phyloP scores from a whole-genome alignment of 2,113 vertebrate species.

The Nettapus auritus region DNA sequence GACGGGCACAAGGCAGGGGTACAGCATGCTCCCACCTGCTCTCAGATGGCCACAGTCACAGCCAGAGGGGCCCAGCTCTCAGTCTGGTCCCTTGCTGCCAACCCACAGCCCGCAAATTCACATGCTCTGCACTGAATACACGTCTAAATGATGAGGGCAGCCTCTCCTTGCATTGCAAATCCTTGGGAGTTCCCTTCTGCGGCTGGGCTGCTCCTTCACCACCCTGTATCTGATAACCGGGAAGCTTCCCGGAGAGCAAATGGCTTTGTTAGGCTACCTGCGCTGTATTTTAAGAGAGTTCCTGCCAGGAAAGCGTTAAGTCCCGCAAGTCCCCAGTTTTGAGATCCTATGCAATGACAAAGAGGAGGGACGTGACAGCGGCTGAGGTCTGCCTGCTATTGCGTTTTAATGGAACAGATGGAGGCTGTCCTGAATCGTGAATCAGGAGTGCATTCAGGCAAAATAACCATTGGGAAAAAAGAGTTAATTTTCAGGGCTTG shows the following conservation, averaged over 20 bases:
- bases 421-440: slow-evolving; percentile 21
- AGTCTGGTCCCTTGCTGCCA: not conserved
- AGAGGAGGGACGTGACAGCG: not conserved
- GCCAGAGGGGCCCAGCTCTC: not conserved
- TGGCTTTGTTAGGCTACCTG: not conserved
- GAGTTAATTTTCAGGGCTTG: slow-evolving; percentile 17
- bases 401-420: not conserved
- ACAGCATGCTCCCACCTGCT: not conserved
- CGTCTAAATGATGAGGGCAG: not conserved
- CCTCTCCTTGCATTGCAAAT: not conserved
- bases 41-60: not conserved
- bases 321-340: not conserved
- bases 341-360: not conserved
- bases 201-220: not conserved
- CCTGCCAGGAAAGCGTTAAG: not conserved
- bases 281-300: not conserved
- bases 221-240: not conserved
- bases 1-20: not conserved
- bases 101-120: not conserved
- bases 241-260: not conserved
- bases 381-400: not conserved
- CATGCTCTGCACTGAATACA: no score
- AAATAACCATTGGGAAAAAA: not conserved
- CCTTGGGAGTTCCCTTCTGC: not conserved
- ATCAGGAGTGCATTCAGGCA: not conserved